phyloP scores from a whole-genome alignment of 2,113 vertebrate species.

The Notothenia rossii region DNA sequence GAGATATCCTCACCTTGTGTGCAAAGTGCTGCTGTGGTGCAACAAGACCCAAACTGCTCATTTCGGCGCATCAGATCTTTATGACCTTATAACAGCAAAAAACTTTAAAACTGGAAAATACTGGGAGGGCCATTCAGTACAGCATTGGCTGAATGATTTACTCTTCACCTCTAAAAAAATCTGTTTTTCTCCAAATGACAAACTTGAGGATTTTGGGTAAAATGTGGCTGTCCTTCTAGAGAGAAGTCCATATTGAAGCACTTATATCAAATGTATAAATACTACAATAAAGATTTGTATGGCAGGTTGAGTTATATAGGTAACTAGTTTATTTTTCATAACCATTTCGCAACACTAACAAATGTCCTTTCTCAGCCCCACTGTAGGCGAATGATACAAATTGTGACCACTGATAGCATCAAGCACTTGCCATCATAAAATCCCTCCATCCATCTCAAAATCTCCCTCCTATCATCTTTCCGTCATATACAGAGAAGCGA shows the following conservation, averaged over 20 bases:
- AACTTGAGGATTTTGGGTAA: not conserved
- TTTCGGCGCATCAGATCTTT: not conserved
- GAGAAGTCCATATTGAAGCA: too few species aligned
- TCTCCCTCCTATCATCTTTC: conserved; percentile 27
- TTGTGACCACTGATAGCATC: conserved; percentile 26
- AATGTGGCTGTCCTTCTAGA: too few species aligned
- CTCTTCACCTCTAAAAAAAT: not conserved
- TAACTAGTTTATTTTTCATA: not conserved
- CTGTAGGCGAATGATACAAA: not conserved
- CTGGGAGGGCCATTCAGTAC: not conserved
- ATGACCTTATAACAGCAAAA: not conserved
- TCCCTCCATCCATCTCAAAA: conserved; percentile 39
- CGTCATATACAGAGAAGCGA: conserved; percentile 60
- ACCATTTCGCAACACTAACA: not conserved
- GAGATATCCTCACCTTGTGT: not conserved
- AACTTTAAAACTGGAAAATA: not conserved
- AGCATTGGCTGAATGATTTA: not conserved
- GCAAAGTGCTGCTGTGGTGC: not conserved
- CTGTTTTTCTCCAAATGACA: not conserved
- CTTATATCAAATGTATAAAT: not conserved
- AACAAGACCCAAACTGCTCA: not conserved
- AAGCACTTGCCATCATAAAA: conserved; percentile 33
- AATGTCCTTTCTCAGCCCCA: not conserved
- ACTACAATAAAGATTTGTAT: not conserved
- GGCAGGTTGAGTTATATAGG: not conserved